These are phyloP conservation scores for Tachyglossus aculeatus DNA, from an alignment of 2,797 vertebrate species.

Conservation along the genomic window DNA sequence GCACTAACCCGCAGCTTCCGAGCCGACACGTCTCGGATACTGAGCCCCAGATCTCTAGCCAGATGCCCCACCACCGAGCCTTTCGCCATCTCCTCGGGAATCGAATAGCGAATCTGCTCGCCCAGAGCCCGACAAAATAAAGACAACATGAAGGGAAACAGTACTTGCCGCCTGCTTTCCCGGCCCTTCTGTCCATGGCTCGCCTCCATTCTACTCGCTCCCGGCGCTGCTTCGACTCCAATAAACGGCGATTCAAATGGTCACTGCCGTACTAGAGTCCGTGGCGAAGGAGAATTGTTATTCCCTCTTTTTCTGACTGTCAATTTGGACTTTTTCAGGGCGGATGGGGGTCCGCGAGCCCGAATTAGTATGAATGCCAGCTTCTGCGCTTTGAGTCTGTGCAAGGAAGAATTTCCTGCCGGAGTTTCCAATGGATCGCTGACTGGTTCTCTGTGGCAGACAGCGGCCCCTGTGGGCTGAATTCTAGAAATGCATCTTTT, in stretches of 20 bases:
- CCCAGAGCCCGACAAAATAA: constrained; percentile 25
- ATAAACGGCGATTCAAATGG: too few species aligned
- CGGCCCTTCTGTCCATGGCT: background rate
- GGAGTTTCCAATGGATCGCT: too few species aligned
- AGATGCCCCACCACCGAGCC: constrained; percentile 74
- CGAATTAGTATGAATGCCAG: too few species aligned
- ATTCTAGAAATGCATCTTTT: constrained; percentile 25
- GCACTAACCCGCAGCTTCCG: constrained; percentile 73
- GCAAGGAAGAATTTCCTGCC: too few species aligned
- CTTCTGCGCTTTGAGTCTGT: too few species aligned
- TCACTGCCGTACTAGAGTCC: too few species aligned
- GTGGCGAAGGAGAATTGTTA: too few species aligned
- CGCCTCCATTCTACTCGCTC: constrained; percentile 8
- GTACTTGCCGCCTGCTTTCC: constrained; percentile 42
- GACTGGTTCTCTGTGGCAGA: too few species aligned
- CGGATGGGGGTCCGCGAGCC: too few species aligned
- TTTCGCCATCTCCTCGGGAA: constrained; percentile 73
- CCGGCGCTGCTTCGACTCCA: too few species aligned
- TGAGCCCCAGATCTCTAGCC: constrained; percentile 78
- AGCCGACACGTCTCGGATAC: constrained; percentile 55
- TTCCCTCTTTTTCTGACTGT: too few species aligned
- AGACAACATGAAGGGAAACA: constrained; percentile 40
- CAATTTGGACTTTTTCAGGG: too few species aligned
- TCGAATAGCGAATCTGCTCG: constrained; percentile 71
- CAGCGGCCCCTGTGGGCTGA: constrained; percentile 63